Evolutionary conservation across 2,888 invertebrate genomes (phyloP), one percentile per base, ranked within the genome.

Genomic region (Drosophila pseudotakahashii): DNA sequence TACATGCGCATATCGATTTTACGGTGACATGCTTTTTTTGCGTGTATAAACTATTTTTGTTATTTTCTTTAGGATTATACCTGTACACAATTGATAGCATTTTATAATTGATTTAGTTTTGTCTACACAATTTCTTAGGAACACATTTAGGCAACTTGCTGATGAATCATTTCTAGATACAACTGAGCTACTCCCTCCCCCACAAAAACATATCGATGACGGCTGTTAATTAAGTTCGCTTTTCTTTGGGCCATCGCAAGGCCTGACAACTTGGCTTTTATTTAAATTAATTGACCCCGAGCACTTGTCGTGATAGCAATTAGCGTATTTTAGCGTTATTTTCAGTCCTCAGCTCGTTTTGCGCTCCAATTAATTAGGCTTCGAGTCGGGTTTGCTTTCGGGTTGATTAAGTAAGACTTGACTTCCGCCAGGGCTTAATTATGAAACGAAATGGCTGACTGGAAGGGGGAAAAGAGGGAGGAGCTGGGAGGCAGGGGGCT

Each of bases 211-310:
- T 19, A 62, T 58, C 62, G 58, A 62, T 62, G 58, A 60, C 61
- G 19, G 3, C 39, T 42, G 26, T 42, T 61, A 74, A 74, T 74
- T 73, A 62, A 36, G 60, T 55, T 58, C n/a, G 26, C 34, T 51
- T 61, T 67, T 53, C 53, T 57, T 59, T 26, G 42, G 57, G 71
- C 66, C 62, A 57, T 69, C 76, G 66, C 32, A 69, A 61, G 82
- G 73, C 30, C 73, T 53, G 62, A 60, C 80, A 45, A n/a, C 9
- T 86, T 77, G 78, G 45, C 77, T 79, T 88, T 77, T 88, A 86
- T 86, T 89, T 88, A 87, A 86, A 86, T 86, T 77, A 89, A 86
- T 89, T 86, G 88, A 89, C 86, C 86, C 71, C 68, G 63, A 66
- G 64, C 70, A 81, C 77, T 68, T 72, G 76, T 76, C 79, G 73